Conservation (phyloP, 2,113 vertebrate genomes). For the Ciconia maguari region DNA sequence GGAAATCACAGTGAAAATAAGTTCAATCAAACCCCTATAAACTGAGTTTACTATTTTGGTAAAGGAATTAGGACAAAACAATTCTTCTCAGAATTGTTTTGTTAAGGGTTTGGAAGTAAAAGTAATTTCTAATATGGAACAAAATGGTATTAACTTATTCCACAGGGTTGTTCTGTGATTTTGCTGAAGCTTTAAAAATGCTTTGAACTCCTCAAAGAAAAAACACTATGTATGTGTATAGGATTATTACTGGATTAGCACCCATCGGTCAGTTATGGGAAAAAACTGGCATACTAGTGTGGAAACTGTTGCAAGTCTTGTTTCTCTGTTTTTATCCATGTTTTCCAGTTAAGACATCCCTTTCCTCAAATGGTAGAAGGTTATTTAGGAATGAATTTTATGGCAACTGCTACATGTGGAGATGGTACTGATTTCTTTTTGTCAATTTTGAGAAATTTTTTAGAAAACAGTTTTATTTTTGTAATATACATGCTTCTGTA, state of each 20-base stretch:
- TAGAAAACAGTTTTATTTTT: background rate
- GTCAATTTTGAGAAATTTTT: background rate
- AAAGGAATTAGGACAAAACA: background rate
- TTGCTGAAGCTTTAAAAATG: background rate
- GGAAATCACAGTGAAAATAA: background rate
- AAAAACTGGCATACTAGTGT: background rate
- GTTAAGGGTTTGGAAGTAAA: background rate
- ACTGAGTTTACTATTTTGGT: background rate
- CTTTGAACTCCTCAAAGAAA: background rate
- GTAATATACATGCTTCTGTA: background rate
- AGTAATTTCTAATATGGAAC: background rate
- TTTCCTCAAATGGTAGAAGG: background rate
- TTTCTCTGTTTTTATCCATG: background rate
- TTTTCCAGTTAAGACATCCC: background rate
- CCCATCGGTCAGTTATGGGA: background rate
- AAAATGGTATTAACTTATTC: background rate
- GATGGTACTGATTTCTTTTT: background rate
- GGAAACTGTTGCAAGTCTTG: background rate
- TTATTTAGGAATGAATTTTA: background rate
- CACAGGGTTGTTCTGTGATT: background rate
- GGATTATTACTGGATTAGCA: background rate
- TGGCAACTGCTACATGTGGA: background rate
- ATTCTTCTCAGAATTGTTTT: background rate
- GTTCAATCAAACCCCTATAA: rapidly evolving
- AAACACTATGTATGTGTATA: background rate